Percentiles rank a stretch among this genome's conserved stretches.
Evolutionary conservation across 2,797 vertebrate genomes (phyloP).

Genomic region (Pseudochirops corinnae): DNA sequence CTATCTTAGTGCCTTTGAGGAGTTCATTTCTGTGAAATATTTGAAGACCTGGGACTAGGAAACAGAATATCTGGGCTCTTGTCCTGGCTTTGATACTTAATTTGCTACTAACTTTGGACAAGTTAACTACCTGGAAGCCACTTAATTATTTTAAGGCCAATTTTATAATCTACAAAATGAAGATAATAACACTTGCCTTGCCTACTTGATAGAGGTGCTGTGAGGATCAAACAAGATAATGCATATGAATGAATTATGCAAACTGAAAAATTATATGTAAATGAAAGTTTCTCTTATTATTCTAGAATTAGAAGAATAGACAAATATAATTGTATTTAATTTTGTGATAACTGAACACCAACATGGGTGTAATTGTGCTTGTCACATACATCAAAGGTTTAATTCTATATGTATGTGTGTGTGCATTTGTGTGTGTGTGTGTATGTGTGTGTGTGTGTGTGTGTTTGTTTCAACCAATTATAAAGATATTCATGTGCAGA

Average conservation of each 20-base stretch:
- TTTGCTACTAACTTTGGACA: not conserved
- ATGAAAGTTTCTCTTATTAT: not conserved
- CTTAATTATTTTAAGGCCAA: not conserved
- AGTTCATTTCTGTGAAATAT: not conserved
- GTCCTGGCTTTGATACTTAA: not conserved
- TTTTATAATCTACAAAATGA: not conserved
- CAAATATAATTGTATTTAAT: constrained; percentile 79
- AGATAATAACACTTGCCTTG: not conserved
- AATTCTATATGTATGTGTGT: constrained; percentile 58
- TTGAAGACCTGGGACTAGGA: not conserved
- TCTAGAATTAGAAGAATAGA: constrained; percentile 77
- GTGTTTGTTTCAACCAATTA: constrained; percentile 71
- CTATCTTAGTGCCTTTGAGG: not conserved
- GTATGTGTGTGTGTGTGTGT: constrained; percentile 56
- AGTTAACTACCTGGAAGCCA: not conserved
- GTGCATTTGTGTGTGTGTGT: constrained; percentile 58
- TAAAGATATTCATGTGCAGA: constrained; percentile 67
- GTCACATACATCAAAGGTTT: constrained; percentile 71
- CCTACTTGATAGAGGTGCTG: not conserved
- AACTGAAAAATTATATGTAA: not conserved
- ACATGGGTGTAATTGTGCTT: constrained; percentile 75
- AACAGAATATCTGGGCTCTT: not conserved
- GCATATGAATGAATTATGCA: not conserved
- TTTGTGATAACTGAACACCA: constrained; percentile 79
- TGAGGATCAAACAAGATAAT: not conserved